Evolutionary conservation across 2,113 vertebrate genomes (phyloP), one percentile per base, ranked within the genome.

Genomic region (Scolopax mira): DNA sequence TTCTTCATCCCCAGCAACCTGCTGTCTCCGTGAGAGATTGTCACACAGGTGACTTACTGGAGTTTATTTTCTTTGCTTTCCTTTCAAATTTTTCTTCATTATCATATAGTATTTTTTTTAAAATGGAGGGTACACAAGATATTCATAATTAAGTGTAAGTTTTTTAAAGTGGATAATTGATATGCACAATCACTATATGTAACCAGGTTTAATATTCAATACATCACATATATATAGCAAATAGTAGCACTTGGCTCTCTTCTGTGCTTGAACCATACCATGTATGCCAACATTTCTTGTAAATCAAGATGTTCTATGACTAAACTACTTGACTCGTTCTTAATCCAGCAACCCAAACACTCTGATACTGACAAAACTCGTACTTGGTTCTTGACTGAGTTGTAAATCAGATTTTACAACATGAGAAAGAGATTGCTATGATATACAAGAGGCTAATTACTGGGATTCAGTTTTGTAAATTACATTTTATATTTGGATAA

Each of bases 251-350:
- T 42, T 75, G 28, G 11, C 51, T 88, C 15, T 54, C 25, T 57
- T 95, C 28, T 84, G n/a, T 91, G 24, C 28, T 55, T 89, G 60
- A 73, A 42, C 70, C 23, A 39, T 49, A 35, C 9, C 15, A 39
- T 8, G 1, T 66, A 27, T 70, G 31, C 61, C 31, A 52, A 61
- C 24, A 28, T 82, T 89, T 81, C 70, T 73, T 91, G 81, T 82
- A 89, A 88, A 75, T 72, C 11, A 64, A 79, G 74, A 72, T 91
- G 42, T 12, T 21, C n/a, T 74, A 6, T 81, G 70, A 87, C 89
- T 81, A 72, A 94, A 93, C 91, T 80, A 72, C 55, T 89, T 74
- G 48, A 79, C 30, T 92, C 71, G 58, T 64, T 93, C 51, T 87
- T 91, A 90, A 91, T 84, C 39, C 25, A 94, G 12, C 93, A 89